These are phyloP conservation scores for Lacerta viridis DNA, from an alignment of 2,797 vertebrate species.

Conservation along the genomic window DNA sequence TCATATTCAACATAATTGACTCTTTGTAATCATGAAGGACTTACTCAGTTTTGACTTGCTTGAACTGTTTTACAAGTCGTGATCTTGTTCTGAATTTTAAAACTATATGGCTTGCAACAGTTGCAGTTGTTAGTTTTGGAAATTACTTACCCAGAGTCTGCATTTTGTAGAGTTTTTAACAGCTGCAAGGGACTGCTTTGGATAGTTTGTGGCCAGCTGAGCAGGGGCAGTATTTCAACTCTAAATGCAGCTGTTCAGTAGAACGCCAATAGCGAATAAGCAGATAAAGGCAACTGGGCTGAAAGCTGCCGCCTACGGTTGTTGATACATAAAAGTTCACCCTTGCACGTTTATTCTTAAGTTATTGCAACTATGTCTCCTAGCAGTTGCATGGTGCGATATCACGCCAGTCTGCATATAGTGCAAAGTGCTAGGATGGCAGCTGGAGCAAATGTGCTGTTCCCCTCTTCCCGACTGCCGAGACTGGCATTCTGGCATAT, in stretches of 20 bases:
- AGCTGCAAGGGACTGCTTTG: constrained; percentile 61
- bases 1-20: not conserved
- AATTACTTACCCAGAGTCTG: constrained; percentile 5
- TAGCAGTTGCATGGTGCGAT: constrained; percentile 16
- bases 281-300: not conserved
- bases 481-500: constrained; percentile 18
- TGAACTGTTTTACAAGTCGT: not conserved
- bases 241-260: constrained; percentile 63
- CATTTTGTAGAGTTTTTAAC: constrained; percentile 63
- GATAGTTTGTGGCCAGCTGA: constrained; percentile 57
- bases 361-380: constrained; percentile 30
- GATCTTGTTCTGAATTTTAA: not conserved
- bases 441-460: constrained; percentile 34
- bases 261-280: constrained; percentile 44
- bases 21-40: not conserved
- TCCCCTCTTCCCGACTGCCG: rapidly evolving
- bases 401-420: not conserved
- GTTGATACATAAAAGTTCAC: constrained; percentile 17
- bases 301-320: not conserved
- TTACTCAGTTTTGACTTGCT: not conserved
- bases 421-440: rapidly evolving
- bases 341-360: constrained; percentile 9
- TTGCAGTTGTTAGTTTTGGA: constrained; percentile 33
- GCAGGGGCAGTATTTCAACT: constrained; percentile 30
- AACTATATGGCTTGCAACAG: constrained; percentile 25